phyloP scores from a whole-genome alignment of 2,113 vertebrate species.

The Speoplatyrhinus poulsoni region DNA sequence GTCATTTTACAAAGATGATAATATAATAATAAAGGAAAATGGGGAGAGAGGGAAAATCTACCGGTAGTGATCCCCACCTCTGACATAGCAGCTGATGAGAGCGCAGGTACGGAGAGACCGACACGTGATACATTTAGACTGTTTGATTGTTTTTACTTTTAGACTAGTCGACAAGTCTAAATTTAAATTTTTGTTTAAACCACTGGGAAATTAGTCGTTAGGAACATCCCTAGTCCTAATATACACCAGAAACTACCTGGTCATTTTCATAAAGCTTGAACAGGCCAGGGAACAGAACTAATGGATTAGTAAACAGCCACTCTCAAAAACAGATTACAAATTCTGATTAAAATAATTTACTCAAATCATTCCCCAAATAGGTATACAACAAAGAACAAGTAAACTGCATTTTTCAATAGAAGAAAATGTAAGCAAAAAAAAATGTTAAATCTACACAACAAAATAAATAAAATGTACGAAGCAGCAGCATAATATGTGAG shows the following conservation, averaged over 20 bases:
- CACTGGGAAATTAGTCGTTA: constrained; percentile 36
- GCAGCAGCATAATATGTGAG: neutral
- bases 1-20: too few relatives aligned
- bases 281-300: constrained; percentile 64
- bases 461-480: neutral
- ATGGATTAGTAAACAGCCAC: constrained; percentile 62
- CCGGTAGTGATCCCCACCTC: too few relatives aligned
- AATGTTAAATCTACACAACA: neutral
- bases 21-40: too few relatives aligned
- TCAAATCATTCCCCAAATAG: constrained; percentile 44
- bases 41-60: too few relatives aligned
- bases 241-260: constrained; percentile 60
- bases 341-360: constrained; percentile 50
- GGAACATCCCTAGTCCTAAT: constrained; percentile 38
- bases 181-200: constrained; percentile 6
- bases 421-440: constrained; percentile 16
- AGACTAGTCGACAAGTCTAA: too few relatives aligned
- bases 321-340: constrained; percentile 51
- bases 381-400: constrained; percentile 4
- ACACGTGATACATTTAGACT: too few relatives aligned
- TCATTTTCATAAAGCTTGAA: constrained; percentile 64
- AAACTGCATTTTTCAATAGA: neutral
- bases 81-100: too few relatives aligned
- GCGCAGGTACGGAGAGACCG: too few relatives aligned
- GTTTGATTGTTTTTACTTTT: too few relatives aligned